Percentiles rank a stretch among this genome's conserved stretches.
These are phyloP conservation scores for Ancistrus triradiatus DNA, from an alignment of 2,113 vertebrate species.

Conservation along the genomic window DNA sequence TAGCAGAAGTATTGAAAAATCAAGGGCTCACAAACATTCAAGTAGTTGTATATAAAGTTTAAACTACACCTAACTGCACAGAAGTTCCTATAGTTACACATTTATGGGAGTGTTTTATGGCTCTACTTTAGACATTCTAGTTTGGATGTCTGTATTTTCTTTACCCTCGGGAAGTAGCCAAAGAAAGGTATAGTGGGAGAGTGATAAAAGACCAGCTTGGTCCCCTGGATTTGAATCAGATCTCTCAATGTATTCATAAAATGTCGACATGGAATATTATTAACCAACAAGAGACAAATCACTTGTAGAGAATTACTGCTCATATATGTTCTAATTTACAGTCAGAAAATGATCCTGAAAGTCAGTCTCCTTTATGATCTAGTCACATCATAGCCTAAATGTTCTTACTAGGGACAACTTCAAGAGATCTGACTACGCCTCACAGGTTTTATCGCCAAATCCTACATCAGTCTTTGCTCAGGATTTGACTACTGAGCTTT, in stretches of 20 bases:
- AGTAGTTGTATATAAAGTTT: slow-evolving; percentile 62
- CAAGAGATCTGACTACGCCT: slow-evolving; percentile 8
- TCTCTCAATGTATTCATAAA: background rate
- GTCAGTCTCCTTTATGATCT: slow-evolving; percentile 27
- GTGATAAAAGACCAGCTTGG: slow-evolving; percentile 35
- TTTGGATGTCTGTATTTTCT: slow-evolving; percentile 34
- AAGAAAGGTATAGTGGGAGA: slow-evolving; percentile 12
- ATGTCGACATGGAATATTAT: slow-evolving; percentile 21
- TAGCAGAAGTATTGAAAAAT: too few relatives aligned
- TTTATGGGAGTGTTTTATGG: slow-evolving; percentile 32
- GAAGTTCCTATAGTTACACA: slow-evolving; percentile 21
- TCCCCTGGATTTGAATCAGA: slow-evolving; percentile 31
- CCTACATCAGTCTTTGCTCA: slow-evolving; percentile 20
- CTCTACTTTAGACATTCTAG: slow-evolving; percentile 46
- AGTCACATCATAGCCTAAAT: slow-evolving; percentile 28
- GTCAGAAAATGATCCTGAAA: slow-evolving; percentile 27
- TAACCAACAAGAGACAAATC: slow-evolving; percentile 14
- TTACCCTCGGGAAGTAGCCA: slow-evolving; percentile 22
- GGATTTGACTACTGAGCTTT: slow-evolving; percentile 31
- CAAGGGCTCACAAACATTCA: too few relatives aligned
- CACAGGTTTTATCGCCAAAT: background rate
- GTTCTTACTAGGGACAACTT: slow-evolving; percentile 9
- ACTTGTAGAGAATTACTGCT: slow-evolving; percentile 1
- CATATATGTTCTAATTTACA: slow-evolving; percentile 29
- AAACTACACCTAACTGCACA: slow-evolving; percentile 48